Evolutionary conservation across 1,140 invertebrate genomes (phyloP), one percentile per base, ranked within the genome.

Genomic region (Drepana arcuata): DNA sequence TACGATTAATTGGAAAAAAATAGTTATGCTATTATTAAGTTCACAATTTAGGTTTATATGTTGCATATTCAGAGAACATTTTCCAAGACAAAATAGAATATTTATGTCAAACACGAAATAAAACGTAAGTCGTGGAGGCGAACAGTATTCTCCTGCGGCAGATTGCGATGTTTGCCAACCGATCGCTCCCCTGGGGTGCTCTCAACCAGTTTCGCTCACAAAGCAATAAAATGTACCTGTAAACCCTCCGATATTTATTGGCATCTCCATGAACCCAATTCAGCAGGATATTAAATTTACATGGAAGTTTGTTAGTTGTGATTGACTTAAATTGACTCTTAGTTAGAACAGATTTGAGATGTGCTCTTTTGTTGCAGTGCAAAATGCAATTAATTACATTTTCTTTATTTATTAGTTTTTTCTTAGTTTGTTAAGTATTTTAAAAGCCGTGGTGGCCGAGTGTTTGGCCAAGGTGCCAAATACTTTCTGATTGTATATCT

Each of bases 141-240:
- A 34, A 28, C 23, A 30, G 36, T 31, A 32, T 30, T 13, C 28
- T 62, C 51, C 48, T 40, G 59, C 47, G 57, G 47, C 60, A 58
- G 46, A 70, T 64, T 54, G 51, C 59, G 45, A 53, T 73, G 69
- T 73, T 73, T 73, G 55, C 66, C 54, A 48, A 66, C 61, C 52
- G 64, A 70, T 70, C 54, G 69, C 69, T 70, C 66, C 69, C 57
- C 33, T 39, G 66, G 68, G 71, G 69, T 53, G 55, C 38, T 34
- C 45, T 53, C 64, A 41, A 55, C 42, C 49, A 45, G 48, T 61
- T 50, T 53, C 45, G 41, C 56, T 58, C 51, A 46, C 51, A 47
- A 56, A 55, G 55, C 61, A 59, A 62, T 60, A 60, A 64, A 65
- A 62, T 60, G 46, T 52, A 52, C 35, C 36, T 40, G 41, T 49